A percentile compares a stretch with the other conserved stretches of the same genome.
phyloP scores from a whole-genome alignment of 1,140 invertebrate genomes.

The Episyrphus balteatus region DNA sequence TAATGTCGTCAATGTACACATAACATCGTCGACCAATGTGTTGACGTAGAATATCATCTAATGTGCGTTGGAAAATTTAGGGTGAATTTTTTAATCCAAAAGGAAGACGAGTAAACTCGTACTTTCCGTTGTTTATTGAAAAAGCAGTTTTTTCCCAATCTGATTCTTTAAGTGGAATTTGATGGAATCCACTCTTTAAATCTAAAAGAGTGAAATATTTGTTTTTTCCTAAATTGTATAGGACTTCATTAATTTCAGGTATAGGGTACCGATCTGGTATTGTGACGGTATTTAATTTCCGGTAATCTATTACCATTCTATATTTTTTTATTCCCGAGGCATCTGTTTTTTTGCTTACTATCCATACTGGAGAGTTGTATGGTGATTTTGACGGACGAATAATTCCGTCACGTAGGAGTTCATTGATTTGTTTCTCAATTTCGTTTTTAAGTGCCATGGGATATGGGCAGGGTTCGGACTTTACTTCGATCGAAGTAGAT shows the following conservation, averaged over 20 bases:
- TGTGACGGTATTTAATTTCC: conserved; percentile 26
- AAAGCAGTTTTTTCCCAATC: conserved; percentile 34
- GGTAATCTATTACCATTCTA: conserved; percentile 26
- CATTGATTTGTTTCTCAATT: too few relatives aligned
- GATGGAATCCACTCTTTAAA: conserved; percentile 39
- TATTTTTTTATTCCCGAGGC: conserved; percentile 22
- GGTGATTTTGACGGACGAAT: conserved; percentile 13
- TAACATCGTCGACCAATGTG: conserved; percentile 17
- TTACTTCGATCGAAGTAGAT: too few relatives aligned
- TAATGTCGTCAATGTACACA: conserved; percentile 28
- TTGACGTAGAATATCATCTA: conserved; percentile 29
- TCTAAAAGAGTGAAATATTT: conserved; percentile 39
- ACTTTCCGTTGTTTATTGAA: conserved; percentile 29
- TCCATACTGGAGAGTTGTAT: conserved; percentile 9
- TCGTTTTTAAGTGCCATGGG: conserved; percentile 11
- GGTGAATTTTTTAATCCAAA: conserved; percentile 34
- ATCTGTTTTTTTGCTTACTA: conserved; percentile 9
- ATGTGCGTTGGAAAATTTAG: conserved; percentile 35
- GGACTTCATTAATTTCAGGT: conserved; percentile 37
- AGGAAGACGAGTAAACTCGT: conserved; percentile 28
- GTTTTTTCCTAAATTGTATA: conserved; percentile 34
- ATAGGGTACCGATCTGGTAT: conserved; percentile 40
- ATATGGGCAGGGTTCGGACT: conserved; percentile 15
- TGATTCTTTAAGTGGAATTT: conserved; percentile 23
- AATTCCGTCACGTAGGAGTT: conserved; percentile 18